Evolutionary conservation across 2,113 vertebrate species (phyloP), one percentile per base, ranked within the genome.

Genomic region (Otis tarda): DNA sequence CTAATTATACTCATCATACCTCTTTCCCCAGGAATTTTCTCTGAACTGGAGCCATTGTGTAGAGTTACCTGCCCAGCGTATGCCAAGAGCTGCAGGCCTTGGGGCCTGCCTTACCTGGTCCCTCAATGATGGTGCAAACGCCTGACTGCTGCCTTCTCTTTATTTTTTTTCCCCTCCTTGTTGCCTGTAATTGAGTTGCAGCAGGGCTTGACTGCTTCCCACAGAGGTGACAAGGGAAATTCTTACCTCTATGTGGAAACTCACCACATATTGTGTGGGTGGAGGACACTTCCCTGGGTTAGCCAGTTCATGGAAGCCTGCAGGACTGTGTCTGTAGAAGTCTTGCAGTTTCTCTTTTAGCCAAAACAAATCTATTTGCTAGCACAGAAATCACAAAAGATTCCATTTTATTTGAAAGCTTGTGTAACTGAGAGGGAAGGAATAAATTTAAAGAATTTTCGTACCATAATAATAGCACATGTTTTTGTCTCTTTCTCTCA

Each of bases 401-500:
- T 67, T 77, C 53, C 39, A 12, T 57, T 92, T 37, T 8, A 2
- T 85, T 91, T 82, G 57, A 82, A 93, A 82, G 27, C 31, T 89
- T 84, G 21, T 60, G 28, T 87, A 82, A 65, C 49, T 71, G 81
- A 69, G 61, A 84, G 33, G 61, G 20, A 89, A 87, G 21, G 25
- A 69, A 76, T n/a, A n/a, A 4, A 50, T 28, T 23, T 63, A 25
- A 85, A 84, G n/a, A 68, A 3, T 6, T 70, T 65, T 74, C 59
- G 7, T 55, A 39, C 57, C 87, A 17, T 71, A 84, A 60, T 82
- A 79, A 91, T 55, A 82, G 56, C 10, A 10, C 22, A 4, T 83
- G 65, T 63, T 96, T 95, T 94, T 79, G 17, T 97, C 94, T 97
- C 76, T 97, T 76, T 97, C 83, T 98, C 94, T 91, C 97, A 99